Evolutionary conservation across 2,888 invertebrate genomes (phyloP), one percentile per base, ranked within the genome.

Genomic region (Platycnemis pennipes): DNA sequence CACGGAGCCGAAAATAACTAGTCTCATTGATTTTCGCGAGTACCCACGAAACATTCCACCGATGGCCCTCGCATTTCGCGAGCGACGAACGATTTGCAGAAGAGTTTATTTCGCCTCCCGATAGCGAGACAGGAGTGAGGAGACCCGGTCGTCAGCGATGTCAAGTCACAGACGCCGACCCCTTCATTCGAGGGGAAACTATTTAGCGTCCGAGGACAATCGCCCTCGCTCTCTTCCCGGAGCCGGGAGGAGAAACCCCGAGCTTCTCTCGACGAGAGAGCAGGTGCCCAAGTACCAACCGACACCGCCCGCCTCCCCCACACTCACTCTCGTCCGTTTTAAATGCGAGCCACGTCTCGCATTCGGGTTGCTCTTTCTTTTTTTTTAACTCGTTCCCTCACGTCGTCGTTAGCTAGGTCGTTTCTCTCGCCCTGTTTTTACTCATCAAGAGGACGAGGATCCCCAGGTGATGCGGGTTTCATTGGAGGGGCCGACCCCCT

Each of bases 381-480:
- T 37, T 77, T 77, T 77, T 37, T 77, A 37, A 1, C 69, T 19
- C 49, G 13, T 16, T 31, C 69, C 69, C 69, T 31, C 69, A 2
- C 69, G n/a, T 26, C 26, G 63, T 63, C 63, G 63, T 63, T 63
- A 63, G 63, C 63, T 26, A 63, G 63, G 63, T 63, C 63, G 63
- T 63, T 63, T 63, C 63, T 63, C 63, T 63, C 49, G 49, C 63
- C 63, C 63, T 63, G 63, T 63, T 63, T 63, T 63, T 63, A 63
- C 26, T 63, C 63, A 63, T 63, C 63, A 63, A 63, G 63, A 26
- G 26, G n/a, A 53, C 4, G 19, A n/a, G 53, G 53, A 63, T 63
- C 63, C 63, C 63, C 63, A 63, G 63, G 63, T 63, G 26, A 63
- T 63, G 63, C 63, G 22, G 63, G 63, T 63, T 7, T 8, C 63